These are phyloP conservation scores for Psittacula derbiana DNA, from an alignment of 2,797 vertebrate species.

Conservation along the genomic window DNA sequence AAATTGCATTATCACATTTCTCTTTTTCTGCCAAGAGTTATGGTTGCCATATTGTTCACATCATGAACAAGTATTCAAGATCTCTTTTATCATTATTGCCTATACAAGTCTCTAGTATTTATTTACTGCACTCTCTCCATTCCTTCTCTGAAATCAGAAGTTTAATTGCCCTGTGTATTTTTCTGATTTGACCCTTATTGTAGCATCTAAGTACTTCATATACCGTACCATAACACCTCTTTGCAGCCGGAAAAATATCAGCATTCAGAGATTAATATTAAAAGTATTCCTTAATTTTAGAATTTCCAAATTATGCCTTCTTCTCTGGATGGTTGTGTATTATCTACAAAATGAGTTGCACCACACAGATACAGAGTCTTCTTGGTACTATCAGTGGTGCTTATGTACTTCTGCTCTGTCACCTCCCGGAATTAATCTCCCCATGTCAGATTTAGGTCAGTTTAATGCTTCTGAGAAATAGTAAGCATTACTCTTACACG, in stretches of 20 bases:
- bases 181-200: background rate
- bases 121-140: background rate
- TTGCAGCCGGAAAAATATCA: background rate
- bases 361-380: background rate
- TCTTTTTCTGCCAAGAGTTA: background rate
- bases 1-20: background rate
- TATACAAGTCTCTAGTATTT: background rate
- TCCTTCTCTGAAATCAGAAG: background rate
- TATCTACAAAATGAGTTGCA: background rate
- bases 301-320: background rate
- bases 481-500: background rate
- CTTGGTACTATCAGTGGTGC: background rate
- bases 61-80: background rate
- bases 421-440: background rate
- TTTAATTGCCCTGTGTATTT: background rate
- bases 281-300: background rate
- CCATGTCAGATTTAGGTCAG: background rate
- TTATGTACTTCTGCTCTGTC: background rate
- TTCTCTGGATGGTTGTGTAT: background rate
- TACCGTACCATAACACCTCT: background rate
- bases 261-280: background rate
- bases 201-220: background rate
- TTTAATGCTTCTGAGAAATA: constrained; percentile 1
- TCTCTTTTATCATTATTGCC: background rate
- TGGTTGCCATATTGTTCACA: background rate